These are phyloP conservation scores for Disparrhopalites patrizii DNA, from an alignment of 2,888 invertebrate species.

Conservation along the genomic window DNA sequence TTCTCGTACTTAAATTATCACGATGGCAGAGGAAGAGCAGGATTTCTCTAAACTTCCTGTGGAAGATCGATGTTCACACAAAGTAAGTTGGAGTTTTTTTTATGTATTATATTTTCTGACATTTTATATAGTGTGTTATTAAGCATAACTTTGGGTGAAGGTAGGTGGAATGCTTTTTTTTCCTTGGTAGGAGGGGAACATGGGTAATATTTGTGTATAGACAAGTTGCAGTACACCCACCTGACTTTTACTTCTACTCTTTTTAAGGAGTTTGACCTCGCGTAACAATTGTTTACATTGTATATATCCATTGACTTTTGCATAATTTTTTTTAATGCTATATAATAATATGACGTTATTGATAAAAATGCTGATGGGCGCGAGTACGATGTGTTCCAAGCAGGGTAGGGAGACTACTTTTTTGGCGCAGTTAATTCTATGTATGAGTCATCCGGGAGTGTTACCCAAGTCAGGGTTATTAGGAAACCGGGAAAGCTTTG, in stretches of 20 bases:
- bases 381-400: too few species aligned
- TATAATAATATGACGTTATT: too few species aligned
- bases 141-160: too few species aligned
- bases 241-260: slow-evolving; percentile 22
- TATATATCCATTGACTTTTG: not conserved
- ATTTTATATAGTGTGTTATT: too few species aligned
- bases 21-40: slow-evolving; percentile 62
- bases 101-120: not conserved
- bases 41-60: slow-evolving; percentile 81
- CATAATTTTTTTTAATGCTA: not conserved
- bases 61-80: slow-evolving; percentile 89
- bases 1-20: not conserved
- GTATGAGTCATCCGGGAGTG: too few species aligned
- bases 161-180: not conserved
- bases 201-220: not conserved
- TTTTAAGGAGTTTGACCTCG: slow-evolving; percentile 4
- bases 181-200: too few species aligned
- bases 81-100: slow-evolving; percentile 55
- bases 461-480: too few species aligned
- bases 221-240: slow-evolving; percentile 12
- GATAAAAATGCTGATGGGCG: too few species aligned
- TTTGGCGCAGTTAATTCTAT: too few species aligned
- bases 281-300: slow-evolving; percentile 3
- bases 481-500: too few species aligned
- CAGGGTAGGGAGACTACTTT: too few species aligned